A percentile compares a stretch with the other conserved stretches of the same genome.
These are phyloP conservation scores for Syrphus vitripennis DNA, from an alignment of 2,888 invertebrate genomes.

Conservation along the genomic window DNA sequence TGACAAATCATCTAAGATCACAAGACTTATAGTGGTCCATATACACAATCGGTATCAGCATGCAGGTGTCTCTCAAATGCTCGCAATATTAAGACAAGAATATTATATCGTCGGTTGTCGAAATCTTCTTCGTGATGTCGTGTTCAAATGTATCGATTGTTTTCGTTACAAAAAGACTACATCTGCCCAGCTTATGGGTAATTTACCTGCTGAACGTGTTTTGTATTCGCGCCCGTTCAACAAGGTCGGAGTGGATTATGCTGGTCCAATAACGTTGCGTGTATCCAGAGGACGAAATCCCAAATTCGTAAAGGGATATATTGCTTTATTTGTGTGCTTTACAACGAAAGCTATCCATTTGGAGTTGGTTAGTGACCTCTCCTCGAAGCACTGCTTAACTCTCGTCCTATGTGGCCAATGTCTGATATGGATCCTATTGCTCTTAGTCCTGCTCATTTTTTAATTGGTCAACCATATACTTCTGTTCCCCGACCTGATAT, in stretches of 20 bases:
- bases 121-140: not conserved
- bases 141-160: not conserved
- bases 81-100: not conserved
- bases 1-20: too few species aligned
- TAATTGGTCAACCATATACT: slow-evolving; percentile 4
- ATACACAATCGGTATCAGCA: not conserved
- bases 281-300: slow-evolving; percentile 1
- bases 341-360: not conserved
- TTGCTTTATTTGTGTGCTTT: slow-evolving; percentile 10
- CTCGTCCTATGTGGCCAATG: slow-evolving; percentile 22
- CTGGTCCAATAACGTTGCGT: not conserved
- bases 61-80: not conserved
- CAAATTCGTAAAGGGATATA: not conserved
- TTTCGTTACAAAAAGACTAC: not conserved
- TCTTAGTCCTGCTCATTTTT: slow-evolving; percentile 2
- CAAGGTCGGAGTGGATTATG: not conserved
- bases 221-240: not conserved
- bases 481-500: not conserved
- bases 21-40: too few species aligned
- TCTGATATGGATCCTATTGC: slow-evolving; percentile 15
- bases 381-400: not conserved
- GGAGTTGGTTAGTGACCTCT: slow-evolving; percentile 7
- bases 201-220: not conserved
- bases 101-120: not conserved
- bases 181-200: not conserved